A percentile compares a stretch with the other conserved stretches of the same genome.
phyloP scores from a whole-genome alignment of 1,140 invertebrate species.

The Gyrodactylus salaris region DNA sequence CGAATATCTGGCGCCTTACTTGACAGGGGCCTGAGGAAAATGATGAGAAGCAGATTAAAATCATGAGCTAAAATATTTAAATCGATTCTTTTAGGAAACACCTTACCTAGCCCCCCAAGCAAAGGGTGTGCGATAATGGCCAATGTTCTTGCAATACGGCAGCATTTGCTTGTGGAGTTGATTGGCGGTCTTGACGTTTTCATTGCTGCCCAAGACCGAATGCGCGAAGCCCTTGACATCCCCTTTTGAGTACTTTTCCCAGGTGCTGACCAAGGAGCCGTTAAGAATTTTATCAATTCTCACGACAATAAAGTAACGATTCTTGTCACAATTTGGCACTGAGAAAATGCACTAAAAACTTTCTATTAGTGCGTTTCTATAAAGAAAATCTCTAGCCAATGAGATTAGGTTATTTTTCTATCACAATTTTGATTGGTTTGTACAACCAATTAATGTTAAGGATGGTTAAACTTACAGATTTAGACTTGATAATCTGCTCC shows the following conservation, averaged over 20 bases:
- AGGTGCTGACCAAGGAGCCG: background rate
- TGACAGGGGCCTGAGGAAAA: too few relatives aligned
- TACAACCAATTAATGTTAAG: too few relatives aligned
- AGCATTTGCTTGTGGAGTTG: conserved; percentile 34
- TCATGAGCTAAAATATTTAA: background rate
- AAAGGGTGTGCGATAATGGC: conserved; percentile 68
- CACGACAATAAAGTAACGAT: background rate
- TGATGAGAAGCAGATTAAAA: background rate
- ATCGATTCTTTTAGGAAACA: too few relatives aligned
- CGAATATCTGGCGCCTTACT: background rate
- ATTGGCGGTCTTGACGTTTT: background rate
- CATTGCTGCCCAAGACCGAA: background rate
- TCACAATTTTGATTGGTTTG: too few relatives aligned
- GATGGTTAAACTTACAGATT: background rate
- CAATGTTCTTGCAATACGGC: conserved; percentile 42
- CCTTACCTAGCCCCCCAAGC: conserved; percentile 31
- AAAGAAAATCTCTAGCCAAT: too few relatives aligned
- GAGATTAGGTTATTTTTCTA: too few relatives aligned
- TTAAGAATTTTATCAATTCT: background rate
- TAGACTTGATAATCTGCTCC: background rate
- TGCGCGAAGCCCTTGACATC: background rate
- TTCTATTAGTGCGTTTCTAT: too few relatives aligned
- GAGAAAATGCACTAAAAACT: background rate
- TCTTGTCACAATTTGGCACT: background rate
- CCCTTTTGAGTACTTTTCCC: background rate